A percentile compares a stretch with the other conserved stretches of the same genome.
phyloP scores from a whole-genome alignment of 2,888 invertebrate genomes.

The Amblyjoppa fuscipennis region DNA sequence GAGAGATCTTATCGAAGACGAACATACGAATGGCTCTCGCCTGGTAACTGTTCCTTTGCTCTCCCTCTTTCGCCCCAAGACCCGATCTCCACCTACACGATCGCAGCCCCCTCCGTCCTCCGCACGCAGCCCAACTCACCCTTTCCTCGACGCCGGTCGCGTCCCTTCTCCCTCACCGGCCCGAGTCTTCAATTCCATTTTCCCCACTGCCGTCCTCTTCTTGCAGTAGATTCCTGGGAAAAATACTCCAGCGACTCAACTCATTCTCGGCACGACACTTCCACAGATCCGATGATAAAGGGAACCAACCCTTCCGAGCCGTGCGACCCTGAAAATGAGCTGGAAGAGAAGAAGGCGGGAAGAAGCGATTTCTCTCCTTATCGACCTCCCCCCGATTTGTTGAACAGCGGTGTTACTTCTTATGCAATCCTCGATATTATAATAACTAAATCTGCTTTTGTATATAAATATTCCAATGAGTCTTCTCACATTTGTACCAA shows the following conservation, averaged over 20 bases:
- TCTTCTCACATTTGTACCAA: too few species aligned
- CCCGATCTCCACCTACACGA: constrained; percentile 6
- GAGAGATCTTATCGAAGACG: constrained; percentile 70
- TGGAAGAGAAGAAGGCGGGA: not conserved
- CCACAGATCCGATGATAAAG: constrained; percentile 21
- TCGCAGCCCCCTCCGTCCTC: not conserved
- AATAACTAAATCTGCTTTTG: too few species aligned
- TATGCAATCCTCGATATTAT: too few species aligned
- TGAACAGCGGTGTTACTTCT: not conserved
- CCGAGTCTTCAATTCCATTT: constrained; percentile 38
- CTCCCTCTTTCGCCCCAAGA: constrained; percentile 35
- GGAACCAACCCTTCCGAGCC: too few species aligned
- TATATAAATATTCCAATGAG: too few species aligned
- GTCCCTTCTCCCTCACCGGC: constrained; percentile 1
- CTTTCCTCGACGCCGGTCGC: not conserved
- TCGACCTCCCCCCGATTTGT: not conserved
- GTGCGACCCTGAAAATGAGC: not conserved
- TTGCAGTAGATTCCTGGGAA: constrained; percentile 26
- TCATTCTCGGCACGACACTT: constrained; percentile 42
- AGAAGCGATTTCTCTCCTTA: not conserved
- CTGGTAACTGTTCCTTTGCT: constrained; percentile 64
- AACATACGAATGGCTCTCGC: constrained; percentile 63
- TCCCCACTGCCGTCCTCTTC: not conserved
- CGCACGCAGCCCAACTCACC: not conserved
- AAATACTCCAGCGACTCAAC: constrained; percentile 30